Evolutionary conservation across 2,113 vertebrate species (phyloP).

Genomic region (Takifugu bimaculatus): DNA sequence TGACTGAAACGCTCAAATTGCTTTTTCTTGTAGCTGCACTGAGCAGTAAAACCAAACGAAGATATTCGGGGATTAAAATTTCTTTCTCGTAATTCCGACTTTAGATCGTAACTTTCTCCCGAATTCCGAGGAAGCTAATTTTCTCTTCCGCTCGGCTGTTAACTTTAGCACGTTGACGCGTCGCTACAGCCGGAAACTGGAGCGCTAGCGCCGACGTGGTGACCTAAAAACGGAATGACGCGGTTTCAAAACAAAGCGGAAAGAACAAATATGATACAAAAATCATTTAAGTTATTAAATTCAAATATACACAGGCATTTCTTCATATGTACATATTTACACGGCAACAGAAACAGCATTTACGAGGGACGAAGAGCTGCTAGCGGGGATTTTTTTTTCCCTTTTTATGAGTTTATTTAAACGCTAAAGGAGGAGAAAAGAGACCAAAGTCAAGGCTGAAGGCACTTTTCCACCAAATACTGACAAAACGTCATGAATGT

Average conservation of each 20-base stretch:
- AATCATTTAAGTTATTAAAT: slow-evolving; percentile 90
- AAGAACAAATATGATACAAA: slow-evolving; percentile 69
- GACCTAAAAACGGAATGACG: slow-evolving; percentile 79
- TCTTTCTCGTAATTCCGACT: no score
- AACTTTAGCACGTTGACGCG: no score
- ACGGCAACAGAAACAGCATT: slow-evolving; percentile 70
- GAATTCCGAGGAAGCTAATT: no score
- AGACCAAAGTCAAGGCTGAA: slow-evolving; percentile 72
- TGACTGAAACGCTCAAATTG: no score
- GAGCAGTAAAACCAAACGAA: no score
- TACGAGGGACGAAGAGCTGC: slow-evolving; percentile 34
- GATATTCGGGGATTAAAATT: no score
- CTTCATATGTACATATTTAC: slow-evolving; percentile 95
- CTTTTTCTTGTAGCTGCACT: no score
- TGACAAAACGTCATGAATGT: slow-evolving; percentile 41
- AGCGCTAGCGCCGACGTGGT: neutral
- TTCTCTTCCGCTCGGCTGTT: no score
- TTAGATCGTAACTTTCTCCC: no score
- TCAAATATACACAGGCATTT: slow-evolving; percentile 96
- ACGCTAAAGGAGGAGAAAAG: slow-evolving; percentile 36
- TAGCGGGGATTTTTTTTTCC: slow-evolving; percentile 47
- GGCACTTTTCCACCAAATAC: slow-evolving; percentile 81
- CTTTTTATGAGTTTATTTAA: slow-evolving; percentile 35
- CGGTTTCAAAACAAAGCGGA: slow-evolving; percentile 58
- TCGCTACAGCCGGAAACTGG: no score